Evolutionary conservation across 2,797 vertebrate species (phyloP).

Genomic region (Gymnocypris eckloni): DNA sequence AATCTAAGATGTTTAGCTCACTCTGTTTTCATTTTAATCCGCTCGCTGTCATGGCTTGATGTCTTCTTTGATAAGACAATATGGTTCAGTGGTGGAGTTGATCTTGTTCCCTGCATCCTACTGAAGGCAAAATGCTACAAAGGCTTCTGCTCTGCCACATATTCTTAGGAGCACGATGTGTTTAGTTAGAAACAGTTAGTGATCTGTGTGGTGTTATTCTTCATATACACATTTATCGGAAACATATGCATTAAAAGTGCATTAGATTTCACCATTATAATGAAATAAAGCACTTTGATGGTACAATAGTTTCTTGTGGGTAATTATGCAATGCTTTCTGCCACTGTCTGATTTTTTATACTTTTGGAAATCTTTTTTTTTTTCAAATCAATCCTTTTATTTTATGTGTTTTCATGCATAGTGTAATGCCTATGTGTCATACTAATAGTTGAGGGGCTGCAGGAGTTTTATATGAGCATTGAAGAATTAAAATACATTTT

Average conservation of each 20-base stretch:
- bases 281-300: neutral
- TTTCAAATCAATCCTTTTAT: neutral
- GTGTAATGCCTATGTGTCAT: neutral
- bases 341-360: neutral
- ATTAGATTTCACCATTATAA: neutral
- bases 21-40: slow-evolving; percentile 23
- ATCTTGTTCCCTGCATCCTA: neutral
- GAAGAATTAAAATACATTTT: neutral
- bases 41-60: slow-evolving; percentile 21
- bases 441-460: too few relatives aligned
- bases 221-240: neutral
- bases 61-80: slow-evolving; percentile 28
- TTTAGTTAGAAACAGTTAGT: neutral
- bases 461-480: neutral
- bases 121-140: neutral
- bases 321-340: neutral
- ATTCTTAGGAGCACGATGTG: neutral
- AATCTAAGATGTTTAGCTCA: slow-evolving; percentile 36
- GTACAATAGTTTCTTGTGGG: neutral
- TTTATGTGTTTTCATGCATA: neutral
- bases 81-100: neutral
- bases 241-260: neutral
- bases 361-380: neutral
- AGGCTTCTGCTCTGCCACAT: neutral
- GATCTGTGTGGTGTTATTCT: neutral